Evolutionary conservation across 2,888 invertebrate species (phyloP).

Genomic region (Idaea biselata): DNA sequence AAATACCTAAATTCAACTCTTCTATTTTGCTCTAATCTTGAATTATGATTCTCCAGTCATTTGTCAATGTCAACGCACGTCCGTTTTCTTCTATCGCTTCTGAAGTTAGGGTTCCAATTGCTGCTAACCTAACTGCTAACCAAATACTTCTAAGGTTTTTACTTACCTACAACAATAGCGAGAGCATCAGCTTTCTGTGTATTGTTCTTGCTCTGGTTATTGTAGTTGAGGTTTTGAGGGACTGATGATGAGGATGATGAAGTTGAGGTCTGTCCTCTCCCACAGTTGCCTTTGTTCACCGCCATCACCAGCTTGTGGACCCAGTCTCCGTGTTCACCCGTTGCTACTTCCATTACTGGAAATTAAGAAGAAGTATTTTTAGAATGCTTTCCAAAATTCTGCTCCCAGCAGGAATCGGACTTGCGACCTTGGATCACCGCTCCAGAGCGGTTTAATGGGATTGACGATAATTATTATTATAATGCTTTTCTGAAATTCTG

Average conservation of each 20-base stretch:
- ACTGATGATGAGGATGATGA: slow-evolving; percentile 64
- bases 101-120: too few relatives aligned
- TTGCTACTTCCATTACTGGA: slow-evolving; percentile 96
- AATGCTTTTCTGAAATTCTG: too few relatives aligned
- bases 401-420: neutral
- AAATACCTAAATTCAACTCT: too few relatives aligned
- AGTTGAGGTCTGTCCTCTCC: slow-evolving; percentile 63
- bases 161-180: slow-evolving; percentile 63
- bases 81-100: too few relatives aligned
- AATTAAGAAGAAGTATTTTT: slow-evolving; percentile 19
- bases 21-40: too few relatives aligned
- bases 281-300: slow-evolving; percentile 89
- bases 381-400: slow-evolving; percentile 1
- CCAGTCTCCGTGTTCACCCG: slow-evolving; percentile 96
- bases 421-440: too few relatives aligned
- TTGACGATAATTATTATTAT: too few relatives aligned
- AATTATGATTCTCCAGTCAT: too few relatives aligned
- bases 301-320: slow-evolving; percentile 91
- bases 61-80: too few relatives aligned
- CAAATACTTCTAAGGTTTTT: too few relatives aligned
- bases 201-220: slow-evolving; percentile 79
- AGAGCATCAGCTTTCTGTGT: slow-evolving; percentile 62
- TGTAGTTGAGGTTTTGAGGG: slow-evolving; percentile 66
- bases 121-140: too few relatives aligned
- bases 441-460: too few relatives aligned